These are phyloP conservation scores for Muscicapa striata DNA, from an alignment of 2,797 vertebrate genomes.

Conservation along the genomic window DNA sequence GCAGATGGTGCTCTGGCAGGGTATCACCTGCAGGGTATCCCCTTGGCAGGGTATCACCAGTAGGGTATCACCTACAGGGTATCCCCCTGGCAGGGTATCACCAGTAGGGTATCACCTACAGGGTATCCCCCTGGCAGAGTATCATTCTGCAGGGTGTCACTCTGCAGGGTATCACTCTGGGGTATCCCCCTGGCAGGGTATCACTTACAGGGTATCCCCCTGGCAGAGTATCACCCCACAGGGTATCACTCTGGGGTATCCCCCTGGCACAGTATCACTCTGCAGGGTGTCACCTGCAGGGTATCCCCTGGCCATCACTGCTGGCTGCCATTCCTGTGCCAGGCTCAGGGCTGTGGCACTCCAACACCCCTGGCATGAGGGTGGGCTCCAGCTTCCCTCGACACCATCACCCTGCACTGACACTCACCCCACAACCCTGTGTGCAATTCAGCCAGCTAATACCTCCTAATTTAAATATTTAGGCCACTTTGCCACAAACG, in stretches of 20 bases:
- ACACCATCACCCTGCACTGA: background rate
- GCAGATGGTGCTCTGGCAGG: background rate
- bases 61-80: no score
- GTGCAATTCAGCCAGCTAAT: background rate
- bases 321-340: background rate
- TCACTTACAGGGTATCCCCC: no score
- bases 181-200: no score
- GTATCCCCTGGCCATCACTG: background rate
- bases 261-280: no score
- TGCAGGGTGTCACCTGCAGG: no score
- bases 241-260: no score
- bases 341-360: background rate
- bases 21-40: no score
- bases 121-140: background rate
- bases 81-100: background rate
- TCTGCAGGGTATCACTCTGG: no score
- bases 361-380: accelerated
- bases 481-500: background rate
- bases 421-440: background rate
- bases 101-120: no score
- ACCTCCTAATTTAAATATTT: background rate
- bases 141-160: background rate
- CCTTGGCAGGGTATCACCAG: no score
- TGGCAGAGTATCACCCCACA: background rate
- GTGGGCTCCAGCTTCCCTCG: accelerated